These are phyloP conservation scores for Caenorhabditis auriculariae DNA, from an alignment of 2,888 invertebrate species.

Conservation along the genomic window DNA sequence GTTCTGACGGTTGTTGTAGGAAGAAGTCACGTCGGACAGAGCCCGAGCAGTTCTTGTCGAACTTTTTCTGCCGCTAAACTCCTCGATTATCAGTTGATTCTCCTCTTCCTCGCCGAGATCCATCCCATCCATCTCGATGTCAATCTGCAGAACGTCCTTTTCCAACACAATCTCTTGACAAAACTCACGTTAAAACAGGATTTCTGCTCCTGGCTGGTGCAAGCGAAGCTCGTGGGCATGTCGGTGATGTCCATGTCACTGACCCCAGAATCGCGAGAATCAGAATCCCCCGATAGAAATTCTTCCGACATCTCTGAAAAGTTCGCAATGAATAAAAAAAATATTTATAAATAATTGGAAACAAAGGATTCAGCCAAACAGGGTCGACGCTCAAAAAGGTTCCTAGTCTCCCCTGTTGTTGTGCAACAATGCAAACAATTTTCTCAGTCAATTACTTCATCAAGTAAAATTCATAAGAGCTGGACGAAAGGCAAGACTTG, in stretches of 20 bases:
- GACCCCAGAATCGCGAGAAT: conserved; percentile 24
- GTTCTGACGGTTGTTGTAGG: not conserved
- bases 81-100: not conserved
- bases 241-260: conserved; percentile 14
- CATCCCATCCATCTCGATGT: not conserved
- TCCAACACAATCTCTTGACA: not conserved
- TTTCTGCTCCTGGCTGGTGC: not conserved
- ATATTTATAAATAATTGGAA: no score
- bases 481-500: no score
- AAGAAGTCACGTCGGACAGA: not conserved
- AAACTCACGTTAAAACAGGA: no score
- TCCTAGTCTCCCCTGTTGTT: no score
- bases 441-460: no score
- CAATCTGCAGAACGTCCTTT: not conserved
- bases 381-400: no score
- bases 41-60: not conserved
- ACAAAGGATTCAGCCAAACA: no score
- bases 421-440: no score
- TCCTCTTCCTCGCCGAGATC: conserved; percentile 4
- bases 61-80: conserved; percentile 1
- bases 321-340: no score
- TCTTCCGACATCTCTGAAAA: conserved; percentile 4
- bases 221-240: not conserved
- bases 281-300: no score
- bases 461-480: no score